These are phyloP conservation scores for Abrostola tripartita DNA, from an alignment of 2,888 invertebrate species.

Conservation along the genomic window DNA sequence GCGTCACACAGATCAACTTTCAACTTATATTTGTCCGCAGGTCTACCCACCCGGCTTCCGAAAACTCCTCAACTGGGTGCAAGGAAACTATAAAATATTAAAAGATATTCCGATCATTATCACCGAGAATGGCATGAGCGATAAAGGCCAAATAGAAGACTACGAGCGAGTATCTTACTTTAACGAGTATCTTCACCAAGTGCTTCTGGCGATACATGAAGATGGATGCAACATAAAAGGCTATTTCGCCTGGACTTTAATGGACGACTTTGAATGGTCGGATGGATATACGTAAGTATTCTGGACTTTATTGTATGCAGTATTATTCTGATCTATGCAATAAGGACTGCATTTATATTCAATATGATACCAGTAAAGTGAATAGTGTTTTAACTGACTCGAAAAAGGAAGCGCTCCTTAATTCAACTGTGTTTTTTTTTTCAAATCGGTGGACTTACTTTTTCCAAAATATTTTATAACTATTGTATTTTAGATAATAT, in stretches of 20 bases:
- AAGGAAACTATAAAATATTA: constrained; percentile 83
- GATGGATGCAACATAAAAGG: constrained; percentile 73
- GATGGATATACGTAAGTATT: constrained; percentile 78
- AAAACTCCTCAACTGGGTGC: constrained; percentile 89
- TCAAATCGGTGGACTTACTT: no score
- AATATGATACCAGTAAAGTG: no score
- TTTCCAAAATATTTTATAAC: no score
- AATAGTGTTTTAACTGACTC: no score
- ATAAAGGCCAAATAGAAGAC: constrained; percentile 67
- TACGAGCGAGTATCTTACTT: constrained; percentile 79
- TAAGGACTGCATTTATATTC: neutral
- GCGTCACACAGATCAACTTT: no score
- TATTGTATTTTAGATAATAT: no score
- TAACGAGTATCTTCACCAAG: constrained; percentile 69
- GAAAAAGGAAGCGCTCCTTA: no score
- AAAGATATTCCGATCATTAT: constrained; percentile 83
- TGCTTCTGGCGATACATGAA: constrained; percentile 62
- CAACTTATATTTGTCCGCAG: constrained; percentile 66
- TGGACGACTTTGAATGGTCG: constrained; percentile 64
- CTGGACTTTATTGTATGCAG: neutral
- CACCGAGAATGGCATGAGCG: constrained; percentile 86
- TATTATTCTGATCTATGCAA: neutral
- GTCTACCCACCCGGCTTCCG: constrained; percentile 90
- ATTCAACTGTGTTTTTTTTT: no score
- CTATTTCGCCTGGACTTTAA: constrained; percentile 73